These are phyloP conservation scores for Spheniscus mendiculus DNA, from an alignment of 2,113 vertebrate genomes.

Conservation along the genomic window DNA sequence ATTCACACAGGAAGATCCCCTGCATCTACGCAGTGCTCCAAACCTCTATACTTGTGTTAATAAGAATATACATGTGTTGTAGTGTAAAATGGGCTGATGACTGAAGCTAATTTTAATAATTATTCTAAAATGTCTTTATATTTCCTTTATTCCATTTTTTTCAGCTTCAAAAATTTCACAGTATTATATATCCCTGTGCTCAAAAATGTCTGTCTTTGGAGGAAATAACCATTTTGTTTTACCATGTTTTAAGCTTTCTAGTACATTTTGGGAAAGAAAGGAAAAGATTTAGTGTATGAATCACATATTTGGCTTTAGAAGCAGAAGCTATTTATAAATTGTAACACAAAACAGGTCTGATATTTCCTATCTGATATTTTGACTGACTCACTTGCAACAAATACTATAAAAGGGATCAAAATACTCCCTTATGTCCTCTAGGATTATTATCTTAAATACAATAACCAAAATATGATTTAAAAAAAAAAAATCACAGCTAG, in stretches of 20 bases:
- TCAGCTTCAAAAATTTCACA: neutral
- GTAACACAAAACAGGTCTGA: conserved; percentile 15
- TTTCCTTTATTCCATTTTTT: neutral
- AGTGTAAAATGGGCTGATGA: neutral
- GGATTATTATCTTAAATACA: conserved; percentile 20
- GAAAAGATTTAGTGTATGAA: neutral
- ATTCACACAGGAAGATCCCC: neutral
- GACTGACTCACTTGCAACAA: conserved; percentile 25
- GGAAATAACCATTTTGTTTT: neutral
- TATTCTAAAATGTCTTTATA: neutral
- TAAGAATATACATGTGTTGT: neutral
- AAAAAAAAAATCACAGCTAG: neutral
- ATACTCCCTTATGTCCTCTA: conserved; percentile 23
- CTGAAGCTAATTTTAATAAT: neutral
- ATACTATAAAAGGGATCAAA: conserved; percentile 40
- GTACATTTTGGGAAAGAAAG: conserved; percentile 14
- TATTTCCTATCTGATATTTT: conserved; percentile 49
- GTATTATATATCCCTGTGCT: neutral
- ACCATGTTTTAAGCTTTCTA: conserved; percentile 12
- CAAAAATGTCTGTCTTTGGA: neutral
- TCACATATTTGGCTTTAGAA: conserved; percentile 39
- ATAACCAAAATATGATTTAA: neutral
- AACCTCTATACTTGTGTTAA: neutral
- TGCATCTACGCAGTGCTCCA: neutral
- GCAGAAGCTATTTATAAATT: conserved; percentile 12